Evolutionary conservation across 2,113 vertebrate genomes (phyloP).

Genomic region (rabbit (Oryctolagus cuniculus)): DNA sequence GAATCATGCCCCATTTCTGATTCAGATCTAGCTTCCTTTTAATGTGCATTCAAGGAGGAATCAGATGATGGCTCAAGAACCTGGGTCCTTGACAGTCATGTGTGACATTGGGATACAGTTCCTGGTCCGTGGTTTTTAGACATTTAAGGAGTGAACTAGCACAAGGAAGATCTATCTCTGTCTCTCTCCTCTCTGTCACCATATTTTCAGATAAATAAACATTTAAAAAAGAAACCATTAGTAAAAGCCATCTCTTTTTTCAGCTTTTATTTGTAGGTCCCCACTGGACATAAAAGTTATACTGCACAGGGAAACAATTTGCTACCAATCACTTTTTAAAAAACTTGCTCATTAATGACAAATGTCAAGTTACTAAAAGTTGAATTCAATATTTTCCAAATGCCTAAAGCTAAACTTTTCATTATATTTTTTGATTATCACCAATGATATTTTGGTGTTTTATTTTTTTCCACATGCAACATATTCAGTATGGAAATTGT

Average conservation of each 20-base stretch:
- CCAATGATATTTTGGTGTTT: background rate
- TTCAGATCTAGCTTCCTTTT: too few species aligned
- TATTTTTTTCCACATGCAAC: background rate
- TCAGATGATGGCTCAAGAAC: too few species aligned
- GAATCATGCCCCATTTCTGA: too few species aligned
- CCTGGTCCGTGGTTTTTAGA: too few species aligned
- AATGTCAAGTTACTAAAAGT: background rate
- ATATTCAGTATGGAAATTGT: background rate
- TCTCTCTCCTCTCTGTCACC: too few species aligned
- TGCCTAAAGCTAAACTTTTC: background rate
- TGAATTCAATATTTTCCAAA: constrained; percentile 17
- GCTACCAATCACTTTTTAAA: background rate
- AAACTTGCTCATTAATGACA: background rate
- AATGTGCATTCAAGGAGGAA: too few species aligned
- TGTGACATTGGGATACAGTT: too few species aligned
- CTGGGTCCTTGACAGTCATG: too few species aligned
- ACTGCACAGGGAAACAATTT: background rate
- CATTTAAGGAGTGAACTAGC: too few species aligned
- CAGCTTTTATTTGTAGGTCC: background rate
- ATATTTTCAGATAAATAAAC: too few species aligned
- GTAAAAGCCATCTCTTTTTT: background rate
- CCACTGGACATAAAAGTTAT: background rate
- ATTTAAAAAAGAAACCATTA: background rate
- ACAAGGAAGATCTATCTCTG: too few species aligned
- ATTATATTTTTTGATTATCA: constrained; percentile 56